Percentiles rank a stretch among this genome's conserved stretches.
Conservation (phyloP, 2,888 invertebrate species). For the Coecobrya sp. region DNA sequence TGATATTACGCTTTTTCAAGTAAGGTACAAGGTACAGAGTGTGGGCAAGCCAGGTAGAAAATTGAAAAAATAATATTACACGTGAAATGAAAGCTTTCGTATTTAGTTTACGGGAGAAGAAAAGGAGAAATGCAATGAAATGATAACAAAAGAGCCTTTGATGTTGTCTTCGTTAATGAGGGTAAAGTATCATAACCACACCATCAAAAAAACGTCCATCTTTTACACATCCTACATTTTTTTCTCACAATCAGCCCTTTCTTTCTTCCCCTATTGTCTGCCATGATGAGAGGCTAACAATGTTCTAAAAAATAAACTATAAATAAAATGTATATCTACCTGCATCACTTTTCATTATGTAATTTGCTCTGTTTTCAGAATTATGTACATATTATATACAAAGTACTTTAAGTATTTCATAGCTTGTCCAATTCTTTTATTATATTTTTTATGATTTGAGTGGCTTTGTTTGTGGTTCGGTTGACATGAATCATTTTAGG, state of each 20-base stretch:
- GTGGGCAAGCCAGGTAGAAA: constrained; percentile 30
- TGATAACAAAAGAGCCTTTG: constrained; percentile 74
- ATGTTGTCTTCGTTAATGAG: constrained; percentile 80
- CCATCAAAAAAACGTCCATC: constrained; percentile 76
- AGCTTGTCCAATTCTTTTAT: not conserved
- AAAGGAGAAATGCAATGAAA: constrained; percentile 28
- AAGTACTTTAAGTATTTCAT: not conserved
- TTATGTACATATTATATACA: not conserved
- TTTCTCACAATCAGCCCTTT: constrained; percentile 54
- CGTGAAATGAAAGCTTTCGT: not conserved
- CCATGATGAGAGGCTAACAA: constrained; percentile 39
- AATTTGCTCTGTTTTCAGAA: not conserved
- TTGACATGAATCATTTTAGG: constrained; percentile 40
- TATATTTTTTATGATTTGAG: constrained; percentile 8
- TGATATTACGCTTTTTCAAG: not conserved
- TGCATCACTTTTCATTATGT: constrained; percentile 24
- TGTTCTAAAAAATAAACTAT: not conserved
- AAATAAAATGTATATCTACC: constrained; percentile 1
- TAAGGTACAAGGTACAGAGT: constrained; percentile 31
- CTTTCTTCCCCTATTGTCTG: constrained; percentile 28
- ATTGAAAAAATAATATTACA: constrained; percentile 39
- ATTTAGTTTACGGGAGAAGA: not conserved
- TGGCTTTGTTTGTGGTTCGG: constrained; percentile 31
- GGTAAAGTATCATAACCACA: constrained; percentile 80
- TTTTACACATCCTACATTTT: constrained; percentile 34